These are phyloP conservation scores for Bolinopsis microptera DNA, from an alignment of 37 sponge, comb jelly and placozoan species.

Conservation along the genomic window DNA sequence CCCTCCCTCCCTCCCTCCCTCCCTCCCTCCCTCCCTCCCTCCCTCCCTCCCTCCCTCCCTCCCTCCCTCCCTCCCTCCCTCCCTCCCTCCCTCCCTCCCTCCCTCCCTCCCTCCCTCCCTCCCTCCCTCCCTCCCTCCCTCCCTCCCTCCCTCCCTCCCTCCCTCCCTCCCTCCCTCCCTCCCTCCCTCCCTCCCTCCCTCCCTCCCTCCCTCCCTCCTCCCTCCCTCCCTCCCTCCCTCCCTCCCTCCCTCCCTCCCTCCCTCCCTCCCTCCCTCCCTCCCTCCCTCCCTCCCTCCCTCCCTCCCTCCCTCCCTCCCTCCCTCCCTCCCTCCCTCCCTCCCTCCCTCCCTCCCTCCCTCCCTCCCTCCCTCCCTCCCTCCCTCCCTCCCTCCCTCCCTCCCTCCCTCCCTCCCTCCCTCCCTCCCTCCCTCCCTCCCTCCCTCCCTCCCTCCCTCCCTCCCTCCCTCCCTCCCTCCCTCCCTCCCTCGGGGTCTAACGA, in stretches of 20 bases:
- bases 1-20: not conserved
- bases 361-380: conserved; percentile 10
- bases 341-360: conserved; percentile 10
- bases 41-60: not conserved
- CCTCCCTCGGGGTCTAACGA: too few relatives aligned
- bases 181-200: conserved; percentile 10
- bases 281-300: conserved; percentile 2
- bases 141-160: conserved; percentile 10
- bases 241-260: not conserved
- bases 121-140: conserved; percentile 10
- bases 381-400: conserved; percentile 2
- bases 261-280: conserved; percentile 2
- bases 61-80: conserved; percentile 10
- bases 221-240: not conserved
- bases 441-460: conserved; percentile 10
- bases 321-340: conserved; percentile 1
- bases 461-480: conserved; percentile 10
- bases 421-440: conserved; percentile 10
- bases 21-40: not conserved
- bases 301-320: conserved; percentile 10
- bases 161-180: conserved; percentile 10
- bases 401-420: conserved; percentile 10
- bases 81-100: conserved; percentile 10
- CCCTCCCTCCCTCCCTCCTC: not conserved
- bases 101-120: conserved; percentile 10